These are phyloP conservation scores for Zhuqinia jingwanae DNA, from an alignment of 2,888 invertebrate species.

Conservation along the genomic window DNA sequence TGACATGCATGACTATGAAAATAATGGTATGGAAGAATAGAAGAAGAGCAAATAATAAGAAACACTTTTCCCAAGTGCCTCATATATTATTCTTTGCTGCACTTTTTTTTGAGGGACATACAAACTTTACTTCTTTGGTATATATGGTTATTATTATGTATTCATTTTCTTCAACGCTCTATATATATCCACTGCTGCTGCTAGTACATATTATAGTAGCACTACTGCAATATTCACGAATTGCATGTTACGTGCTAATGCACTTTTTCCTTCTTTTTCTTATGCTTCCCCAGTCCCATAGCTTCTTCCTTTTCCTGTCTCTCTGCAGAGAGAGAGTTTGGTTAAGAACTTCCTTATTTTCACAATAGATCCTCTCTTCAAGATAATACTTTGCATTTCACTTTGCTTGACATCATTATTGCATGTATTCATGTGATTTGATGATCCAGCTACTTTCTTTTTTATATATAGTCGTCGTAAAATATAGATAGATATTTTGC, in stretches of 20 bases:
- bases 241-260: conserved; percentile 50
- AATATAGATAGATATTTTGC: conserved; percentile 39
- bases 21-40: not conserved
- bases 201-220: not conserved
- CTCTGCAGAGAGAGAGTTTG: not conserved
- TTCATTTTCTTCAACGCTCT: not conserved
- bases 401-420: conserved; percentile 58
- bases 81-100: conserved; percentile 40
- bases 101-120: not conserved
- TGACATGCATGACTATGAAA: not conserved
- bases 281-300: not conserved
- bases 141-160: not conserved
- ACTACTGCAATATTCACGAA: conserved; percentile 41
- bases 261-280: conserved; percentile 42
- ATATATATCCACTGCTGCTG: not conserved
- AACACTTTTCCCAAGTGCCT: conserved; percentile 63
- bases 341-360: conserved; percentile 12
- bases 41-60: conserved; percentile 29
- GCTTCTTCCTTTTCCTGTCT: conserved; percentile 30
- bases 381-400: conserved; percentile 63
- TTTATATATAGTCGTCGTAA: conserved; percentile 9
- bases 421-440: conserved; percentile 62
- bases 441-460: conserved; percentile 60
- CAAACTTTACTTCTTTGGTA: not conserved
- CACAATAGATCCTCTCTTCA: conserved; percentile 34